A percentile compares a stretch with the other conserved stretches of the same genome.
Conservation (phyloP, 1,140 invertebrate genomes). For the Acromyrmex echinatior region DNA sequence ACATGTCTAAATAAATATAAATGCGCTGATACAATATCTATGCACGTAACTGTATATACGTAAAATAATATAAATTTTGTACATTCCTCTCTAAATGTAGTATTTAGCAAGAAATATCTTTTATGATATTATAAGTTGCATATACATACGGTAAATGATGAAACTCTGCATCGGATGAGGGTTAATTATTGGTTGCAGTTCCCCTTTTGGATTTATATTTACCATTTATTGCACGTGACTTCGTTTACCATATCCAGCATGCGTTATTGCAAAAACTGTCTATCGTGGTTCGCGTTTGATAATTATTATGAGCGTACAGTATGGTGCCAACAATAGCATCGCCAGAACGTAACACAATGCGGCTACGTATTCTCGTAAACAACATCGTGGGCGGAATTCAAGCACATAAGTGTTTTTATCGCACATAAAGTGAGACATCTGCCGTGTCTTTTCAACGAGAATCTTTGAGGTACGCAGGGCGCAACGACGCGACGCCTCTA, state of each 20-base stretch:
- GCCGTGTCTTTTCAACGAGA: constrained; percentile 32
- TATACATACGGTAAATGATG: constrained; percentile 9
- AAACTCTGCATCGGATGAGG: not conserved
- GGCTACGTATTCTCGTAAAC: constrained; percentile 46
- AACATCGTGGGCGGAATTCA: constrained; percentile 52
- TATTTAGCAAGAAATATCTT: not conserved
- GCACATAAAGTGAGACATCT: constrained; percentile 40
- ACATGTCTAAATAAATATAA: not conserved
- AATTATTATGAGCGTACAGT: constrained; percentile 57
- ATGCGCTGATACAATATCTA: not conserved
- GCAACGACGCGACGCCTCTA: not conserved
- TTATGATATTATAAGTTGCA: not conserved
- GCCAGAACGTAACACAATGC: constrained; percentile 37
- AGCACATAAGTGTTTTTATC: constrained; percentile 58
- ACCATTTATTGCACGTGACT: constrained; percentile 24
- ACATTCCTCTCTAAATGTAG: not conserved
- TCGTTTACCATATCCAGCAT: not conserved
- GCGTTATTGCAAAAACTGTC: constrained; percentile 29
- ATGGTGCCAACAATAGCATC: constrained; percentile 26
- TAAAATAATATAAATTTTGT: not conserved
- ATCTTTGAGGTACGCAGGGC: constrained; percentile 1
- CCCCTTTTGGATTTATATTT: constrained; percentile 24
- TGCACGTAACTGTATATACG: not conserved
- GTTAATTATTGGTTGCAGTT: constrained; percentile 15
- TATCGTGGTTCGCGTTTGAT: constrained; percentile 33